Conservation (phyloP, 2,113 vertebrate species). For the Hippopotamus amphibius region DNA sequence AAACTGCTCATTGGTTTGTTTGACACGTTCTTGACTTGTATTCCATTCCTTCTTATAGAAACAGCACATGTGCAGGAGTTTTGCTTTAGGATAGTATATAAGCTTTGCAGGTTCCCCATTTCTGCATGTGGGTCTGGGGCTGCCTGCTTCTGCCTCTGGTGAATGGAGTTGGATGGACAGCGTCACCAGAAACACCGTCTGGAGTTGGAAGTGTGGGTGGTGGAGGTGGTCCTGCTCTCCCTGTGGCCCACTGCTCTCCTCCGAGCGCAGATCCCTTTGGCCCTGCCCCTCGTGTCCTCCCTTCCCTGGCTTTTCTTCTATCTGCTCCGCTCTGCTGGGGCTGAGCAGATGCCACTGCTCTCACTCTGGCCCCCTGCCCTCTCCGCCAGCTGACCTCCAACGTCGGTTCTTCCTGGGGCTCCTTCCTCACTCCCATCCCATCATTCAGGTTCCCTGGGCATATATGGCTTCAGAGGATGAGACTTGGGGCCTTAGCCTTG, state of each 20-base stretch:
- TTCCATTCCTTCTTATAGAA: not conserved
- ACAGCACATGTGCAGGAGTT: not conserved
- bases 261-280: not conserved
- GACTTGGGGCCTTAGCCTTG: not conserved
- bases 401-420: not conserved
- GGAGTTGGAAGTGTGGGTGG: not conserved
- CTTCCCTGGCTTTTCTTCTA: not conserved
- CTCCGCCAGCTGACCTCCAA: not conserved
- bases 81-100: not conserved
- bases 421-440: not conserved
- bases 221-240: not conserved
- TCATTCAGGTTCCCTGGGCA: not conserved
- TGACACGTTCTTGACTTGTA: not conserved
- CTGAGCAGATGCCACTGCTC: not conserved
- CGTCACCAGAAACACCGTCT: not conserved
- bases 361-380: too few relatives aligned
- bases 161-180: not conserved
- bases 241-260: not conserved
- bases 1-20: not conserved
- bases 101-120: not conserved
- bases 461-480: not conserved
- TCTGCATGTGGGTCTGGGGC: not conserved
- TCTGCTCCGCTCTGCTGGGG: not conserved
- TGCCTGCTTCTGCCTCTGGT: not conserved
- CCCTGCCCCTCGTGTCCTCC: not conserved